Percentiles rank a stretch among this genome's conserved stretches.
These are phyloP conservation scores for Dicrurus megarhynchus DNA, from an alignment of 2,113 vertebrate species.

Conservation along the genomic window DNA sequence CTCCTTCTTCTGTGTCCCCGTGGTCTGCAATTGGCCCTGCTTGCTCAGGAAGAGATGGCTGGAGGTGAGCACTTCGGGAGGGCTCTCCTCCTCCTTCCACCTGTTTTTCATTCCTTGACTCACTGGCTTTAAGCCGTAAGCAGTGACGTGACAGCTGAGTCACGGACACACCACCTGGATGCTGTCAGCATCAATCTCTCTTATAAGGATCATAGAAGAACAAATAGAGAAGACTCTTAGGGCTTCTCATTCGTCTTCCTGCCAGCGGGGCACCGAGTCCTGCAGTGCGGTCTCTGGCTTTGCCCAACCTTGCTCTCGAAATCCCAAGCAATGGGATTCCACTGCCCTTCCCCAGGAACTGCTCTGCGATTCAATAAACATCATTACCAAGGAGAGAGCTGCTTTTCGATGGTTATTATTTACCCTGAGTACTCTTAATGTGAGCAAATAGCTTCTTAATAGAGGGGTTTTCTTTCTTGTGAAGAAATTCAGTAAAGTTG, in stretches of 20 bases:
- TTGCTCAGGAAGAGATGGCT: neutral
- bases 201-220: constrained; percentile 57
- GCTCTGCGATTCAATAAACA: neutral
- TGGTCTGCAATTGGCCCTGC: neutral
- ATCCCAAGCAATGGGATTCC: constrained; percentile 1
- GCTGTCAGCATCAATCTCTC: constrained; percentile 69
- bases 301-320: neutral
- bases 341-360: neutral
- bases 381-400: neutral
- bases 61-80: constrained; percentile 22
- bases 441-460: neutral
- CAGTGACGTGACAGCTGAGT: constrained; percentile 67
- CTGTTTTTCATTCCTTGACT: constrained; percentile 65
- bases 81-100: constrained; percentile 59
- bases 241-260: constrained; percentile 54
- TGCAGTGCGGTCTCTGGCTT: neutral
- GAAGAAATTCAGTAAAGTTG: neutral
- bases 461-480: neutral
- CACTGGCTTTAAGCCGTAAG: constrained; percentile 51
- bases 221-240: constrained; percentile 40
- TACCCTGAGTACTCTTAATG: neutral
- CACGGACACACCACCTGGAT: constrained; percentile 58
- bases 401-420: neutral
- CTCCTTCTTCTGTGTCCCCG: neutral
- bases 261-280: neutral